Conservation (phyloP, 2,797 vertebrate species). For the Smutsia gigantea region DNA sequence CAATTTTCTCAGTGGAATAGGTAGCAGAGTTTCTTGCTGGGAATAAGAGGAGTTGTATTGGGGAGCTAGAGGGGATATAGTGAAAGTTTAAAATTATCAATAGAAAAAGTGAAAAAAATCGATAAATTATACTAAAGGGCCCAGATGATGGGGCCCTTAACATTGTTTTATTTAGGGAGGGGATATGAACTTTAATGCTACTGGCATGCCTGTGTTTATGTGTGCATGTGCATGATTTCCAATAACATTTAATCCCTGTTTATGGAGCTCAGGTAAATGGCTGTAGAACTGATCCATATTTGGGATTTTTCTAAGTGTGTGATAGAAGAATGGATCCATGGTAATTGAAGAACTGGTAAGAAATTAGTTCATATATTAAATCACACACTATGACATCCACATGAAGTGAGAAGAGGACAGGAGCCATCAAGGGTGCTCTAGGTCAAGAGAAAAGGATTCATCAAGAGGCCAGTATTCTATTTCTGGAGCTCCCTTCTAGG, state of each 20-base stretch:
- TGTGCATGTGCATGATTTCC: not conserved
- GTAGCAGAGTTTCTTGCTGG: not conserved
- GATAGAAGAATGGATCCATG: not conserved
- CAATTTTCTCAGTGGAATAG: not conserved
- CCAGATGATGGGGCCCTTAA: not conserved
- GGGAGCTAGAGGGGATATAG: not conserved
- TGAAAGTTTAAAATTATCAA: not conserved
- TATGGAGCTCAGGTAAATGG: not conserved
- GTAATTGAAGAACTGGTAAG: not conserved
- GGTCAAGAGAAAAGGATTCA: not conserved
- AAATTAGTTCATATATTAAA: not conserved
- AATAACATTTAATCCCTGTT: not conserved
- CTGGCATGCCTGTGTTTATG: not conserved
- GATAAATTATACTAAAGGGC: not conserved
- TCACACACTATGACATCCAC: not conserved
- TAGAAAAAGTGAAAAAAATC: not conserved
- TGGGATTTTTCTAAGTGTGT: not conserved
- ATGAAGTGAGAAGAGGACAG: not conserved
- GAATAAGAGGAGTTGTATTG: not conserved
- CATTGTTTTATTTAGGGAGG: not conserved
- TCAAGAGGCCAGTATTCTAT: not conserved
- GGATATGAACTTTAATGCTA: not conserved
- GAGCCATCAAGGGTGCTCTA: not conserved
- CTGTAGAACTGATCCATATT: not conserved
- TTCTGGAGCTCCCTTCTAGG: not conserved